phyloP scores from a whole-genome alignment of 2,113 vertebrate species.

The Cervus canadensis region DNA sequence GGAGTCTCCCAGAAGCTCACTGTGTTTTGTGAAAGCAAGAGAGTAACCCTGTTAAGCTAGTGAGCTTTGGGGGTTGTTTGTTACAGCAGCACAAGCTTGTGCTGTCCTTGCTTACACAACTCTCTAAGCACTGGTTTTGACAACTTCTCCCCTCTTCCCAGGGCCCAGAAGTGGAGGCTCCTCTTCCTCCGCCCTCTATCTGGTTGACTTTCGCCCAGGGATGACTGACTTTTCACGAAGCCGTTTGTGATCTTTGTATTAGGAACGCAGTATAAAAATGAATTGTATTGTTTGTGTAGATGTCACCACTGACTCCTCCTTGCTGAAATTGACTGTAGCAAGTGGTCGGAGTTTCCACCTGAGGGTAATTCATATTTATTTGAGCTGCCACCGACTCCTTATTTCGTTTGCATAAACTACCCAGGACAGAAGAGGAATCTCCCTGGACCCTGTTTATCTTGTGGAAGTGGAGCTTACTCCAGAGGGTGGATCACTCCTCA shows the following conservation, averaged over 20 bases:
- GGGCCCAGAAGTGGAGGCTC: neutral
- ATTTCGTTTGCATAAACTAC: constrained; percentile 56
- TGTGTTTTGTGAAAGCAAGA: neutral
- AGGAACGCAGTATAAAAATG: constrained; percentile 3
- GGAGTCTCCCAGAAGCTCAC: neutral
- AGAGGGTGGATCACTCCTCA: constrained; percentile 32
- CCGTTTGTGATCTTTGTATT: constrained; percentile 15
- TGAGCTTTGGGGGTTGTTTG: neutral
- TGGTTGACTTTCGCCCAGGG: neutral
- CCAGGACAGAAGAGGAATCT: constrained; percentile 56
- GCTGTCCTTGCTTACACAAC: neutral
- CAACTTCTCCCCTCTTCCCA: neutral
- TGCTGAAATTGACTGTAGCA: constrained; percentile 47
- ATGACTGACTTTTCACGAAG: neutral
- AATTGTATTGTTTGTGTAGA: constrained; percentile 22
- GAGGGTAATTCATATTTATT: constrained; percentile 60
- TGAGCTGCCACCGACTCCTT: constrained; percentile 57
- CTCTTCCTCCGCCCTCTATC: neutral
- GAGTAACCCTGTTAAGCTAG: neutral
- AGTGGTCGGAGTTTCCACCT: constrained; percentile 50
- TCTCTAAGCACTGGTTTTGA: neutral
- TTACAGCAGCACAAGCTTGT: neutral
- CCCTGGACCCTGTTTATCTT: constrained; percentile 61
- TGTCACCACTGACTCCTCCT: constrained; percentile 45
- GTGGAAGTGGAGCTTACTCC: constrained; percentile 10